Evolutionary conservation across 2,888 invertebrate species (phyloP).

Genomic region (Dynastes grantii): DNA sequence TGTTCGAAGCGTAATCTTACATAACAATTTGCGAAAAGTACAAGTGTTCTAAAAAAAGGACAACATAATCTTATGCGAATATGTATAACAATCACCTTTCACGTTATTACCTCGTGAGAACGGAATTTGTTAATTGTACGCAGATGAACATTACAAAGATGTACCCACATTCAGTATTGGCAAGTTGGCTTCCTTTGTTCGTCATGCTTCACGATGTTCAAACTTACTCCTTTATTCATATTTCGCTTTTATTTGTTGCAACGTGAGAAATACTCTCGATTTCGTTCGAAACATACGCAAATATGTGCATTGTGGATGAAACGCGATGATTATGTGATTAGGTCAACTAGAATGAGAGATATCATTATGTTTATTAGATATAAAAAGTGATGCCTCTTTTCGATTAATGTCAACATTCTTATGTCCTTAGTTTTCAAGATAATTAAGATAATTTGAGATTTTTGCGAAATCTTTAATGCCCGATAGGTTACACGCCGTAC

Average conservation of each 20-base stretch:
- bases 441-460: no score
- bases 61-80: slow-evolving; percentile 20
- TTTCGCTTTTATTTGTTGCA: slow-evolving; percentile 36
- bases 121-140: slow-evolving; percentile 30
- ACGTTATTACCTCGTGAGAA: slow-evolving; percentile 25
- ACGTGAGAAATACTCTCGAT: slow-evolving; percentile 37
- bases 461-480: no score
- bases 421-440: no score
- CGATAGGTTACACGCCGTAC: no score
- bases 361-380: no score
- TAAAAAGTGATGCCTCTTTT: no score
- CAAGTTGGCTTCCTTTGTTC: slow-evolving; percentile 24
- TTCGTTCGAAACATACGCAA: slow-evolving; percentile 2
- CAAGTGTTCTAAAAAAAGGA: slow-evolving; percentile 24
- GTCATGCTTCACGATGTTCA: slow-evolving; percentile 20
- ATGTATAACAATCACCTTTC: slow-evolving; percentile 4
- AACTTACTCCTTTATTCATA: slow-evolving; percentile 22
- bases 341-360: neutral
- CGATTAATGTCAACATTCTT: no score
- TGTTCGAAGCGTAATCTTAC: neutral
- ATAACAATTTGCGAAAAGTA: slow-evolving; percentile 21
- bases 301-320: neutral
- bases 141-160: slow-evolving; percentile 7
- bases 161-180: slow-evolving; percentile 19
- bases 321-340: slow-evolving; percentile 13